Conservation (phyloP, 1,140 invertebrate genomes). For the Lasioglossum albipes region DNA sequence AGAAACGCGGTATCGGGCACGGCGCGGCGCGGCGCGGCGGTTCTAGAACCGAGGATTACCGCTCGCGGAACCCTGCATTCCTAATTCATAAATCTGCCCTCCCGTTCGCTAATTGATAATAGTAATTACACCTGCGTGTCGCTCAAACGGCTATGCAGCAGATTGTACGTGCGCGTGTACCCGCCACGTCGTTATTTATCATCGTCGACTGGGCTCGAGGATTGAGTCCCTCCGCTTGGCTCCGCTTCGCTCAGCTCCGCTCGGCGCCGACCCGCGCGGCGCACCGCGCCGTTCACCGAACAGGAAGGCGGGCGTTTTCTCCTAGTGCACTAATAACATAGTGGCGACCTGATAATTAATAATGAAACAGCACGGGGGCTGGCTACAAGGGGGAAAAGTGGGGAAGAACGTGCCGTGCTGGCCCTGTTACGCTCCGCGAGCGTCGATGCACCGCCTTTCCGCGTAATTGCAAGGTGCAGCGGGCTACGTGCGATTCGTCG, state of each 20-base stretch:
- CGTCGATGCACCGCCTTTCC: slow-evolving; percentile 66
- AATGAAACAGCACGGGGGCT: slow-evolving; percentile 60
- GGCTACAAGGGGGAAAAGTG: neutral
- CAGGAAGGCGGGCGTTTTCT: slow-evolving; percentile 73
- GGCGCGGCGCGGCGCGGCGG: too few relatives aligned
- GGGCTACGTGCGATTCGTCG: slow-evolving; percentile 59
- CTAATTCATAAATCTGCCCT: slow-evolving; percentile 44
- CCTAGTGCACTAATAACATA: slow-evolving; percentile 76
- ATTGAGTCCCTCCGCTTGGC: slow-evolving; percentile 9
- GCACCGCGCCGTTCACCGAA: slow-evolving; percentile 22
- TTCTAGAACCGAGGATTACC: neutral
- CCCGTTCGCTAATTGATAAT: slow-evolving; percentile 68
- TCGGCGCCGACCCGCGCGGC: too few relatives aligned
- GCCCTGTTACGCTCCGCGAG: slow-evolving; percentile 45
- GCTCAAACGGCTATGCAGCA: slow-evolving; percentile 65
- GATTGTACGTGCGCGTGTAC: slow-evolving; percentile 37
- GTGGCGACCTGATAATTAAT: slow-evolving; percentile 77
- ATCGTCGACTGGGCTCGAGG: slow-evolving; percentile 56
- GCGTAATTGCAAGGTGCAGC: slow-evolving; percentile 65
- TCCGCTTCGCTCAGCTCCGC: too few relatives aligned
- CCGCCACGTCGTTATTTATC: slow-evolving; percentile 69
- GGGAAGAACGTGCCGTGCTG: slow-evolving; percentile 29
- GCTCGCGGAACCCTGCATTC: slow-evolving; percentile 13
- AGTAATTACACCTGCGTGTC: slow-evolving; percentile 76
- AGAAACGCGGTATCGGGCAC: neutral